phyloP scores from a whole-genome alignment of 2,113 vertebrate species.

The Tragelaphus strepsiceros region DNA sequence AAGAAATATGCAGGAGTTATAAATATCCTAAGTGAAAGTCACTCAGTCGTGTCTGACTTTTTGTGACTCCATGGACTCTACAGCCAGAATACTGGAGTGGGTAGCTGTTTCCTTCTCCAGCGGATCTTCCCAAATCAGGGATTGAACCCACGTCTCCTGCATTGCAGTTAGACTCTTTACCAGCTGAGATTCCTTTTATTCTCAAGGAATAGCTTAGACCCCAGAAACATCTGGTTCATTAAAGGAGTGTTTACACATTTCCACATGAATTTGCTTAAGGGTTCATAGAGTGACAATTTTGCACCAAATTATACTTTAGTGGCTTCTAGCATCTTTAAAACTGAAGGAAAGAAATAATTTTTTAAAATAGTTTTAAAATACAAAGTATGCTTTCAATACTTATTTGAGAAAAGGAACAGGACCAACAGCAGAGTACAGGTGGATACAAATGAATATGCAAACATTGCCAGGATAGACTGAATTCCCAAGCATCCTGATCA shows the following conservation, averaged over 20 bases:
- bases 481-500: background rate
- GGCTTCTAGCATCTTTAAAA: background rate
- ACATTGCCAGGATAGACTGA: background rate
- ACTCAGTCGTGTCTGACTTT: background rate
- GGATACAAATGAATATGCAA: background rate
- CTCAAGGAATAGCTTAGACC: background rate
- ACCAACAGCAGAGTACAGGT: background rate
- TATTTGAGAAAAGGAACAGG: background rate
- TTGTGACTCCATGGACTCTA: background rate
- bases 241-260: background rate
- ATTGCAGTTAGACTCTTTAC: background rate
- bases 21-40: background rate
- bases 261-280: constrained; percentile 31
- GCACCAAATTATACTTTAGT: background rate
- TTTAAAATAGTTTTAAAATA: background rate
- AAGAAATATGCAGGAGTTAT: background rate
- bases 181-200: background rate
- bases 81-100: background rate
- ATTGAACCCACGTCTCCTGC: background rate
- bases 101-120: background rate
- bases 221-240: constrained; percentile 3
- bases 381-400: background rate
- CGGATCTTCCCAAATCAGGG: background rate
- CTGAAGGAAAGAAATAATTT: background rate
- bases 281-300: constrained; percentile 10